Evolutionary conservation across 2,113 vertebrate genomes (phyloP).

Genomic region (Bujurquina vittata): DNA sequence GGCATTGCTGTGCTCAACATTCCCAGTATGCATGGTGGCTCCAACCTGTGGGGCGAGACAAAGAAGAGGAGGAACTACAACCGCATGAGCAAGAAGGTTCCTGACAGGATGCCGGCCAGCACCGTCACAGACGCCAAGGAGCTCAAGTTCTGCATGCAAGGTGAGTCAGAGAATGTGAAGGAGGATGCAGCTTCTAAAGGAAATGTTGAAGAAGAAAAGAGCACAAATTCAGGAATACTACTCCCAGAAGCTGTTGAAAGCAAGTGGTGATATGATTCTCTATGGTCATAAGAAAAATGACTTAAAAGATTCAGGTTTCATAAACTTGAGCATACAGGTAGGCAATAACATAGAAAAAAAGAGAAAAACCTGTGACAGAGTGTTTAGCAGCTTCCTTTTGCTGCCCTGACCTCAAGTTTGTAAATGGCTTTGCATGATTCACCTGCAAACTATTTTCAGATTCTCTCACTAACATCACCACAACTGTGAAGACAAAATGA

Average conservation of each 20-base stretch:
- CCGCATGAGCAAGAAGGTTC: conserved; percentile 87
- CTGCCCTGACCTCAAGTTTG: neutral
- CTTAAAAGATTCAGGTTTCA: neutral
- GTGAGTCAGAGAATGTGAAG: conserved; percentile 75
- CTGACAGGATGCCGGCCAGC: conserved; percentile 70
- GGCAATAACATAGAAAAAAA: neutral
- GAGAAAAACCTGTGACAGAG: neutral
- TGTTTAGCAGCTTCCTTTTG: neutral
- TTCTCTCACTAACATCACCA: neutral
- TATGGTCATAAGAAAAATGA: neutral
- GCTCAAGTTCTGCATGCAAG: conserved; percentile 94
- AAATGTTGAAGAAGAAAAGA: neutral
- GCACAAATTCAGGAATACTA: neutral
- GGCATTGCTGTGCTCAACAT: conserved; percentile 96
- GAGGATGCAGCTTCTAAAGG: neutral
- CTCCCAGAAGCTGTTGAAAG: neutral
- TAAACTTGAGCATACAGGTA: neutral
- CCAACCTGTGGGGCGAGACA: conserved; percentile 94
- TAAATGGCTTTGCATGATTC: neutral
- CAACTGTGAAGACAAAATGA: neutral
- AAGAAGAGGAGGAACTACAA: conserved; percentile 90
- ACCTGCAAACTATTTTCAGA: neutral
- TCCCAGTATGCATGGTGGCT: conserved; percentile 97
- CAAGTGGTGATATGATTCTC: neutral
- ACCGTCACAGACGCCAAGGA: conserved; percentile 90